These are phyloP conservation scores for Sylvia borin DNA, from an alignment of 2,797 vertebrate species.

Conservation along the genomic window DNA sequence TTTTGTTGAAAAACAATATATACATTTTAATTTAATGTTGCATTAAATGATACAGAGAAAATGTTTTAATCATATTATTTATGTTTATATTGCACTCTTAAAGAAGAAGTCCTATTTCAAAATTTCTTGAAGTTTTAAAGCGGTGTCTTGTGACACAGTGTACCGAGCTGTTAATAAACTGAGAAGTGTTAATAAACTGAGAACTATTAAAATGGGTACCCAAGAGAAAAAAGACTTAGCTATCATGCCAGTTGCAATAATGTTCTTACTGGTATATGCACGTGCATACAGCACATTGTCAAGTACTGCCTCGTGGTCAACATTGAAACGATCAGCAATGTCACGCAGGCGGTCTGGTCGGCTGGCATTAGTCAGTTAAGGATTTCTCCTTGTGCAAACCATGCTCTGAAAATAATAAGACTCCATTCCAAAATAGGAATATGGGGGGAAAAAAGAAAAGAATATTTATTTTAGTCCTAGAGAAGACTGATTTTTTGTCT, in stretches of 20 bases:
- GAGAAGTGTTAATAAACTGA: not conserved
- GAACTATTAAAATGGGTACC: not conserved
- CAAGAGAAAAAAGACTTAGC: not conserved
- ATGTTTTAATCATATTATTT: not conserved
- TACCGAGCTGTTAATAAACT: not conserved
- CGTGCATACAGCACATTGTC: conserved; percentile 97
- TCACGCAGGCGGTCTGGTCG: conserved; percentile 94
- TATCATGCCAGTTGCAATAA: not conserved
- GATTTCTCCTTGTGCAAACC: conserved; percentile 21
- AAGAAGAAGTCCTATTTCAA: not conserved
- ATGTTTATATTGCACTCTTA: not conserved
- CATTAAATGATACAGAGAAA: not conserved
- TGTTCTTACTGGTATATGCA: conserved; percentile 91
- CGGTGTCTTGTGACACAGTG: not conserved
- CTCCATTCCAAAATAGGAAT: not conserved
- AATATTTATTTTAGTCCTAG: not conserved
- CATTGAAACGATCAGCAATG: conserved; percentile 92
- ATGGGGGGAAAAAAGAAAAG: not conserved
- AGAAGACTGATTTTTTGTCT: conserved; percentile 16
- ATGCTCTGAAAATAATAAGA: not conserved
- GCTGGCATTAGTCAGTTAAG: conserved; percentile 79
- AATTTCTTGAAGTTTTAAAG: not conserved
- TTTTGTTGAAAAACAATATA: not conserved
- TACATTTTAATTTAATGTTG: not conserved
- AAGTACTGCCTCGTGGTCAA: conserved; percentile 94